Conservation (phyloP, 1,140 invertebrate species). For the Drosophila insularis region DNA sequence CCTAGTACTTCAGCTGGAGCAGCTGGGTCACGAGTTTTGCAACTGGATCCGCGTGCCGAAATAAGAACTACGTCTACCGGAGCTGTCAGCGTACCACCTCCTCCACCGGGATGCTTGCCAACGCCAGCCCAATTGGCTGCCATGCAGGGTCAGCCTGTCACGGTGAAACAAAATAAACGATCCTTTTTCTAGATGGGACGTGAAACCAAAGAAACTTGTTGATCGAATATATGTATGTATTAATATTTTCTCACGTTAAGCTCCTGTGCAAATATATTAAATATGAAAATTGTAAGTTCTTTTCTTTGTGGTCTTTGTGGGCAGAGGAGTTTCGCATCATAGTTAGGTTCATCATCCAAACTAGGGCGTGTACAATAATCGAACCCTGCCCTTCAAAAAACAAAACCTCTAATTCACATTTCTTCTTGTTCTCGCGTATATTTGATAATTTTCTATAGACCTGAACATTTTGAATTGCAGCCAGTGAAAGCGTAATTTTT, state of each 20-base stretch:
- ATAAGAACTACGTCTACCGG: constrained; percentile 57
- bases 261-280: constrained; percentile 46
- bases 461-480: constrained; percentile 67
- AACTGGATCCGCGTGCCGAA: constrained; percentile 62
- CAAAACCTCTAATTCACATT: constrained; percentile 18
- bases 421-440: constrained; percentile 79
- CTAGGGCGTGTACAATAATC: no score
- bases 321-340: no score
- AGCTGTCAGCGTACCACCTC: constrained; percentile 68
- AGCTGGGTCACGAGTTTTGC: constrained; percentile 51
- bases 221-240: constrained; percentile 47
- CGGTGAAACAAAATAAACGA: constrained; percentile 77
- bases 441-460: constrained; percentile 74
- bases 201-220: constrained; percentile 1
- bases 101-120: constrained; percentile 71
- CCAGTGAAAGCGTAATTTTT: constrained; percentile 21
- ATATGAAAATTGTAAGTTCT: not conserved
- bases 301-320: no score
- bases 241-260: constrained; percentile 31
- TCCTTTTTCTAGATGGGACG: constrained; percentile 63
- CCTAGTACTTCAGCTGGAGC: constrained; percentile 57
- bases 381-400: not conserved
- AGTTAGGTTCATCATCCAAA: no score
- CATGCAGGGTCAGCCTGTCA: constrained; percentile 74
- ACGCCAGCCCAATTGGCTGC: constrained; percentile 75